Percentiles rank a stretch among this genome's conserved stretches.
These are phyloP conservation scores for Yoshiicerus persimilis DNA, from an alignment of 1,140 invertebrate species.

Conservation along the genomic window DNA sequence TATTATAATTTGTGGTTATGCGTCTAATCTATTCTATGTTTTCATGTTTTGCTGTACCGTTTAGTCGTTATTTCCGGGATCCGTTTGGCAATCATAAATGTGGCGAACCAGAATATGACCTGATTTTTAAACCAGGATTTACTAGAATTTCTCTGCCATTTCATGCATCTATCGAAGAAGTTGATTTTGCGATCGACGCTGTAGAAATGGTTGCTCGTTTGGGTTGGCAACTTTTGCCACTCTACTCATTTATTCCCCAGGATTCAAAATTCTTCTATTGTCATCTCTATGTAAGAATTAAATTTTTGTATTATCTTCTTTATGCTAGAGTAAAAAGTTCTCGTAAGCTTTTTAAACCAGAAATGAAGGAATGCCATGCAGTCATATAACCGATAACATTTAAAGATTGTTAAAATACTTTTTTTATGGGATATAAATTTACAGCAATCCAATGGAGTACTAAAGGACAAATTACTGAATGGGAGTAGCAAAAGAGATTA, in stretches of 20 bases:
- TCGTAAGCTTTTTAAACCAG: too few species aligned
- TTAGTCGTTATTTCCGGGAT: not conserved
- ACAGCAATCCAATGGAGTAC: not conserved
- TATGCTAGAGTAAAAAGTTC: too few species aligned
- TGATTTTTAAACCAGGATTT: constrained; percentile 83
- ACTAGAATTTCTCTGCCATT: constrained; percentile 80
- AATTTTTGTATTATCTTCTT: not conserved
- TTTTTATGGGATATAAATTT: too few species aligned
- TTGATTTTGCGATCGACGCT: constrained; percentile 79
- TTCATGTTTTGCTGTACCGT: too few species aligned
- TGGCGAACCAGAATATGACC: constrained; percentile 64
- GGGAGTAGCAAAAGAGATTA: not conserved
- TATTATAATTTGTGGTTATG: too few species aligned
- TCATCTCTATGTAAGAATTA: not conserved
- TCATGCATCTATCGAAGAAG: constrained; percentile 75
- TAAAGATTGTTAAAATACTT: too few species aligned
- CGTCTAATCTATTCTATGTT: too few species aligned
- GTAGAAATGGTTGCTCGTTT: constrained; percentile 83
- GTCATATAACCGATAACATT: too few species aligned
- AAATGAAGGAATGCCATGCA: too few species aligned
- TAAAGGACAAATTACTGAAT: not conserved
- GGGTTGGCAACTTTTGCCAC: constrained; percentile 82
- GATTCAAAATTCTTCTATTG: constrained; percentile 73
- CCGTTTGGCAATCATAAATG: not conserved
- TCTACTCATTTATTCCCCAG: constrained; percentile 80